Evolutionary conservation across 2,888 invertebrate species (phyloP).

Genomic region (Callosobruchus maculatus): DNA sequence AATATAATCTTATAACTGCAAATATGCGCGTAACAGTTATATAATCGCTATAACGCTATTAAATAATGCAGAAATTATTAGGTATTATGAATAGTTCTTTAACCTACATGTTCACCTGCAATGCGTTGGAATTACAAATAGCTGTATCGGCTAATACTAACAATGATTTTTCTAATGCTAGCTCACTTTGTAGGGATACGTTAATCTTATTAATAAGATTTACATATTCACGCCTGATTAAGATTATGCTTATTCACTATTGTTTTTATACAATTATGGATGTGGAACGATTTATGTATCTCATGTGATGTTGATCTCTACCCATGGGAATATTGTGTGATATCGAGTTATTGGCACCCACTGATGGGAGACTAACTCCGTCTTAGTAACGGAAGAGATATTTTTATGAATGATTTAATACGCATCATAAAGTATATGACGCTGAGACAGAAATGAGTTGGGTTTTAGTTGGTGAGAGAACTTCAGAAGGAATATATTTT

Average conservation of each 20-base stretch:
- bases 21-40: slow-evolving; percentile 1
- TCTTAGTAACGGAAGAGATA: no score
- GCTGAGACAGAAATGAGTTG: no score
- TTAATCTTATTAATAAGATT: not conserved
- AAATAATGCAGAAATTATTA: not conserved
- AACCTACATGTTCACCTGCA: not conserved
- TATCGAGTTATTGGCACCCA: no score
- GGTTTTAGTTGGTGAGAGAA: no score
- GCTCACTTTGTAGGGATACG: not conserved
- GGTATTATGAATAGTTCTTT: not conserved
- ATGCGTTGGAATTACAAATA: not conserved
- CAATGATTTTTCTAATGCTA: not conserved
- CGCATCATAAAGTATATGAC: no score
- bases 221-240: not conserved
- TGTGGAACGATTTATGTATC: not conserved
- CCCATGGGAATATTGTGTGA: no score
- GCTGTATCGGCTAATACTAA: not conserved
- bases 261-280: not conserved
- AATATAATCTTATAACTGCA: not conserved
- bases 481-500: no score
- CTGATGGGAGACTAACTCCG: no score
- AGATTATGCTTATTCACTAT: not conserved
- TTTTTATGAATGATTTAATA: no score
- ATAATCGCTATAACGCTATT: not conserved
- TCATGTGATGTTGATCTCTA: no score